These are phyloP conservation scores for Drosophila siamana DNA, from an alignment of 2,888 invertebrate species.

Conservation along the genomic window DNA sequence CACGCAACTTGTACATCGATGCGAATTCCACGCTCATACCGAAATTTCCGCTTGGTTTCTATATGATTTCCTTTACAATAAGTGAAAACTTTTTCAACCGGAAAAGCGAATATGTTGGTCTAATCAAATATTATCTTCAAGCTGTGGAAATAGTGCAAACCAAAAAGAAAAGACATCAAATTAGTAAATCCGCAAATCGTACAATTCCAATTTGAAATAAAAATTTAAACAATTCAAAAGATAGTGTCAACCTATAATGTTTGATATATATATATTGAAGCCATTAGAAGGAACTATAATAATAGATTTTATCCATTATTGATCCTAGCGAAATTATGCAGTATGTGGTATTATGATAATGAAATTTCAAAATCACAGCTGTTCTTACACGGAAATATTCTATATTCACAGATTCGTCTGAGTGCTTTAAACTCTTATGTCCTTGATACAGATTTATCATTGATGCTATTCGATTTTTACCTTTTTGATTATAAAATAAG, in stretches of 20 bases:
- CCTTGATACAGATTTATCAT: neutral
- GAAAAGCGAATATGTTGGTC: neutral
- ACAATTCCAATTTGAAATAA: too few relatives aligned
- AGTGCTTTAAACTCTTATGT: neutral
- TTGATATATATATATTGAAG: too few relatives aligned
- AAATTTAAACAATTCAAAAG: too few relatives aligned
- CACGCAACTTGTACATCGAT: constrained; percentile 25
- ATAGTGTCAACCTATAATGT: too few relatives aligned
- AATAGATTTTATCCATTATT: neutral
- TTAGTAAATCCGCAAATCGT: neutral
- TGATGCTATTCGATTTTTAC: neutral
- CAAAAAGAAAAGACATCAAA: neutral
- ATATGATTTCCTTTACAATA: neutral
- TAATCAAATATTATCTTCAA: constrained; percentile 34
- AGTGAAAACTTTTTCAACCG: neutral
- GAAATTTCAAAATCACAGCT: neutral
- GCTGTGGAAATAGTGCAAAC: constrained; percentile 15
- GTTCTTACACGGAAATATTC: neutral
- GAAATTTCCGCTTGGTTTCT: constrained; percentile 26
- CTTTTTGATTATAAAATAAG: too few relatives aligned
- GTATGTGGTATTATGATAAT: neutral
- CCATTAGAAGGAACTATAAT: too few relatives aligned
- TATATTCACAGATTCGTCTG: neutral
- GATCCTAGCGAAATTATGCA: neutral
- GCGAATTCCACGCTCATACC: constrained; percentile 13